Percentiles rank a stretch among this genome's conserved stretches.
Conservation (phyloP, 37 sponge, comb jelly and placozoan species). For the Crambe crambe region DNA sequence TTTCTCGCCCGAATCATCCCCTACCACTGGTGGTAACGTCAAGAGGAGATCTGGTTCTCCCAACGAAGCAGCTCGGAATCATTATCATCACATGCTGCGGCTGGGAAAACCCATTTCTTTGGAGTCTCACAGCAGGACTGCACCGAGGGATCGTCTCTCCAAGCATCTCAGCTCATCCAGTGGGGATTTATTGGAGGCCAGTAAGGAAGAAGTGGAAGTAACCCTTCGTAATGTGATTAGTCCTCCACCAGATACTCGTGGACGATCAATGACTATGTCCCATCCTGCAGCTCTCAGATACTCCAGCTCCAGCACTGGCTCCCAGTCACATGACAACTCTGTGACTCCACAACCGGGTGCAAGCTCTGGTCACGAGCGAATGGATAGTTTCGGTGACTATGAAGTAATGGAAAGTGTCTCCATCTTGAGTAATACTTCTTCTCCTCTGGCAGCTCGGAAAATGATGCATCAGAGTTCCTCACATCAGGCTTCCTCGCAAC, state of each 20-base stretch:
- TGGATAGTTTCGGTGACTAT: slow-evolving; percentile 56
- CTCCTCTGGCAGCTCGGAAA: not conserved
- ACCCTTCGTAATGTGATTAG: slow-evolving; percentile 9
- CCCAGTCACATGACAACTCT: no score
- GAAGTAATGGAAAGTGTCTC: slow-evolving; percentile 70
- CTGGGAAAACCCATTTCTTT: not conserved
- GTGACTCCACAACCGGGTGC: not conserved
- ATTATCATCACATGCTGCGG: not conserved
- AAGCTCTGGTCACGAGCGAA: not conserved
- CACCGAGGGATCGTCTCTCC: not conserved
- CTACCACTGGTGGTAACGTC: not conserved
- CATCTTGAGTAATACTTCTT: not conserved
- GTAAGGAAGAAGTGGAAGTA: not conserved
- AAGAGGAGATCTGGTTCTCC: not conserved
- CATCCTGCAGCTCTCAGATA: not conserved
- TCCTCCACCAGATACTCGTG: not conserved
- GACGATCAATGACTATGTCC: not conserved
- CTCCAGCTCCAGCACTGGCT: not conserved
- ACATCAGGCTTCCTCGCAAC: no score
- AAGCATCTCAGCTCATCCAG: slow-evolving; percentile 27
- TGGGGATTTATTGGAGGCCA: slow-evolving; percentile 23
- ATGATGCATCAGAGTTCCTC: not conserved
- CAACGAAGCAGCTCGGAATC: not conserved
- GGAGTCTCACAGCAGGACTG: not conserved
- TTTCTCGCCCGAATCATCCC: not conserved